Evolutionary conservation across 2,113 vertebrate genomes (phyloP).

Genomic region (Ciconia maguari): DNA sequence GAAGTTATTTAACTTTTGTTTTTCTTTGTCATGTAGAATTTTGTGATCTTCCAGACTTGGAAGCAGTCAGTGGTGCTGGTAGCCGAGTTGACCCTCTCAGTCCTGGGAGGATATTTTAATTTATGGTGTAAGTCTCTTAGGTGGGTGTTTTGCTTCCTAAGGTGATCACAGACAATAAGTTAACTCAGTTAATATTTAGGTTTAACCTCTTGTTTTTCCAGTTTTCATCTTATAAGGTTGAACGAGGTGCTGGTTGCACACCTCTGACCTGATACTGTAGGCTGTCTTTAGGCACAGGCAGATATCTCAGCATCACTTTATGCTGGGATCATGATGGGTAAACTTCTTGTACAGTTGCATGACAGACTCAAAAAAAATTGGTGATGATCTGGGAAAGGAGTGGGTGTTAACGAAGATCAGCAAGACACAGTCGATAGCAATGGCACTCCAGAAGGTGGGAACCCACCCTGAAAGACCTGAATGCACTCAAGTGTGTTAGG

Average conservation of each 20-base stretch:
- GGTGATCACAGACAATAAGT: neutral
- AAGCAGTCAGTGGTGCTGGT: neutral
- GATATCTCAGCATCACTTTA: neutral
- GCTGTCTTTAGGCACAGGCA: neutral
- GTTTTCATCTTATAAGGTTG: neutral
- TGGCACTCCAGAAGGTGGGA: constrained; percentile 30
- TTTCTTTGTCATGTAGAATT: neutral
- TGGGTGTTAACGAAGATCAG: neutral
- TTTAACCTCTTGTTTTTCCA: neutral
- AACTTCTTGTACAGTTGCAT: neutral
- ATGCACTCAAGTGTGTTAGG: neutral
- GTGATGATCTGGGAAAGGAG: constrained; percentile 4
- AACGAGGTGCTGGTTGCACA: neutral
- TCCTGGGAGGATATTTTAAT: neutral
- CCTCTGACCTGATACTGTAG: neutral
- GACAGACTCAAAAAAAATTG: neutral
- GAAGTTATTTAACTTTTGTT: neutral
- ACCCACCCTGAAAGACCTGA: neutral
- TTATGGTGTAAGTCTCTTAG: neutral
- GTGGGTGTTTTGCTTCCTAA: neutral
- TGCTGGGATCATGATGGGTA: neutral
- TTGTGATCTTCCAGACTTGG: neutral
- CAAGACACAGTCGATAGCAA: neutral
- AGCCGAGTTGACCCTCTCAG: neutral
- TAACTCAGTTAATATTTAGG: neutral